Conservation (phyloP, 2,113 vertebrate genomes). For the Hipposideros armiger region DNA sequence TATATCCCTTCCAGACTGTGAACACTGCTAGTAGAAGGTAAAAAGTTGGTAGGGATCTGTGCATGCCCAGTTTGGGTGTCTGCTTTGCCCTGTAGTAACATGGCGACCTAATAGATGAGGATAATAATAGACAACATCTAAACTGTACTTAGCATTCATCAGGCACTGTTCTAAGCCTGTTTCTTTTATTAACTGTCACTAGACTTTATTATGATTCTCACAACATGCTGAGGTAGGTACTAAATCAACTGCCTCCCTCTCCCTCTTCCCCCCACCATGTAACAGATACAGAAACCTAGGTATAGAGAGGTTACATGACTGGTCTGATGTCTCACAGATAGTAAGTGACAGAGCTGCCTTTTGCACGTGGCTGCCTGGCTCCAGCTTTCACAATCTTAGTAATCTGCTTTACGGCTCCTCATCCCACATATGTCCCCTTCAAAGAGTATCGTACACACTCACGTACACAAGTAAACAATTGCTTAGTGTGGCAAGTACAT, state of each 20-base stretch:
- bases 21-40: rapidly evolving
- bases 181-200: neutral
- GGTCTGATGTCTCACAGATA: too few species aligned
- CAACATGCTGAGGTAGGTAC: neutral
- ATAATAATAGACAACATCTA: neutral
- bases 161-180: neutral
- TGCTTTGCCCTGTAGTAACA: neutral
- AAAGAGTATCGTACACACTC: neutral
- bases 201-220: neutral
- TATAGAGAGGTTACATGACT: neutral
- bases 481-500: rapidly evolving
- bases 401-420: neutral
- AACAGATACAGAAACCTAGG: neutral
- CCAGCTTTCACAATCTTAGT: neutral
- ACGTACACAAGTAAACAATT: neutral
- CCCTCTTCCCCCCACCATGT: too few species aligned
- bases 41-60: neutral
- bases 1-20: neutral
- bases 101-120: neutral
- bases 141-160: neutral
- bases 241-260: neutral
- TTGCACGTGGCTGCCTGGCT: neutral
- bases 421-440: neutral
- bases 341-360: neutral
- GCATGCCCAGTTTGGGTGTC: neutral